phyloP scores from a whole-genome alignment of 2,113 vertebrate species.

The Urocitellus parryii region DNA sequence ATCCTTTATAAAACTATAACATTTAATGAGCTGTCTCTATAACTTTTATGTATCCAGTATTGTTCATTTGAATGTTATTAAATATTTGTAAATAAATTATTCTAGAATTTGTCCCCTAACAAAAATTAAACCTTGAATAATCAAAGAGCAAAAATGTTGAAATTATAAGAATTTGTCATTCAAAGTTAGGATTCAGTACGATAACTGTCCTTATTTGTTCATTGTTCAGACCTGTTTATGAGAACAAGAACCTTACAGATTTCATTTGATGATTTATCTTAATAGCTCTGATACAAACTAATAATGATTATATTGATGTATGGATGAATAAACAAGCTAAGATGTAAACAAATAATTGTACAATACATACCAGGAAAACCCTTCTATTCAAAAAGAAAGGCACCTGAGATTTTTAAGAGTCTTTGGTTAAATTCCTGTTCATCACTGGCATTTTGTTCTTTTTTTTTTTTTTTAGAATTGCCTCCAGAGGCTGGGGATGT shows the following conservation, averaged over 20 bases:
- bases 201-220: background rate
- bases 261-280: background rate
- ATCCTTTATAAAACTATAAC: background rate
- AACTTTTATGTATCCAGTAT: background rate
- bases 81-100: slow-evolving; percentile 29
- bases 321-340: background rate
- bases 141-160: background rate
- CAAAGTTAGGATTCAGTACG: background rate
- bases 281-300: background rate
- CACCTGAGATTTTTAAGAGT: background rate
- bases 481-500: background rate
- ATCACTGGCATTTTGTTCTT: background rate
- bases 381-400: background rate
- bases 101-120: background rate
- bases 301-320: background rate
- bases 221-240: background rate
- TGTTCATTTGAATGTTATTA: slow-evolving; percentile 29
- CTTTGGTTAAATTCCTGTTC: background rate
- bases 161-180: slow-evolving; percentile 25
- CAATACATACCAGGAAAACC: background rate
- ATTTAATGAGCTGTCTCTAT: background rate
- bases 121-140: background rate
- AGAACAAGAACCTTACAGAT: background rate
- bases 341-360: background rate
- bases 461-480: background rate